Evolutionary conservation across 2,888 invertebrate genomes (phyloP).

Genomic region (Axea sp.): DNA sequence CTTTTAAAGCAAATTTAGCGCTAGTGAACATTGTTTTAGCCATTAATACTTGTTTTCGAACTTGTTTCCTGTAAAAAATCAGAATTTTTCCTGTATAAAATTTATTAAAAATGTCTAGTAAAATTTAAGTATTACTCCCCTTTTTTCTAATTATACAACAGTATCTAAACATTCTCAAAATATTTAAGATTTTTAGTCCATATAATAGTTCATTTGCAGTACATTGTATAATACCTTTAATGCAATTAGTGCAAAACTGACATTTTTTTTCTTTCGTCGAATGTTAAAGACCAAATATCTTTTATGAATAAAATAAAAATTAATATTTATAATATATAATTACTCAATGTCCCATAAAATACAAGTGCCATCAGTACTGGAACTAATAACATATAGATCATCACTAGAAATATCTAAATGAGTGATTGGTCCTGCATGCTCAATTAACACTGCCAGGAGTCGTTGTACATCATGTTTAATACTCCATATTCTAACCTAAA

Average conservation of each 20-base stretch:
- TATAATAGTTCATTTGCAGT: too few species aligned
- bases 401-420: conserved; percentile 88
- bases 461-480: conserved; percentile 85
- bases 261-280: too few species aligned
- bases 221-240: too few species aligned
- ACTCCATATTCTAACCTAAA: conserved; percentile 88
- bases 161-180: too few species aligned
- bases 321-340: conserved; percentile 67
- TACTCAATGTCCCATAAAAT: conserved; percentile 95
- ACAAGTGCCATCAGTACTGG: conserved; percentile 94
- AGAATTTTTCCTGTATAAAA: too few species aligned
- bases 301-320: too few species aligned
- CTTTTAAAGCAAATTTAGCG: conserved; percentile 86
- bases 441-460: conserved; percentile 89
- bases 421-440: conserved; percentile 93
- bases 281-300: too few species aligned
- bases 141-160: too few species aligned
- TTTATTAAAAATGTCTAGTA: conserved; percentile 1
- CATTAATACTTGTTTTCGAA: conserved; percentile 89
- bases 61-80: conserved; percentile 61
- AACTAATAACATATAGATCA: conserved; percentile 91
- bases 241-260: too few species aligned
- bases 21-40: conserved; percentile 92
- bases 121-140: too few species aligned
- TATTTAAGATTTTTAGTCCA: too few species aligned